phyloP scores from a whole-genome alignment of 2,113 vertebrate species.

The Myocastor coypus region DNA sequence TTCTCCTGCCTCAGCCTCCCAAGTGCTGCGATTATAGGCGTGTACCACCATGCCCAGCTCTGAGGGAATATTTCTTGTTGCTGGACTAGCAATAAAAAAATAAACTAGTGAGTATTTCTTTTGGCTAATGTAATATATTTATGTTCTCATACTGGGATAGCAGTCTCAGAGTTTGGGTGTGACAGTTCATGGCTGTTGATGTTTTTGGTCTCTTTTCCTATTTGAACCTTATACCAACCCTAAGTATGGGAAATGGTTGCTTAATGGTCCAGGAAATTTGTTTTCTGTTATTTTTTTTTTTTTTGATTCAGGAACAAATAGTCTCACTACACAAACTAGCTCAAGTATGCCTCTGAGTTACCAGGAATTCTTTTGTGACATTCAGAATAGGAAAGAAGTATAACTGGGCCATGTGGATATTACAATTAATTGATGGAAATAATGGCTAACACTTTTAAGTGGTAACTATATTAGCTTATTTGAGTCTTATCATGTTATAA shows the following conservation, averaged over 20 bases:
- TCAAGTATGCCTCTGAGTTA: neutral
- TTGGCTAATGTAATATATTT: neutral
- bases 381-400: slow-evolving; percentile 39
- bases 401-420: neutral
- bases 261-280: neutral
- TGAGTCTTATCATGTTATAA: neutral
- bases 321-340: neutral
- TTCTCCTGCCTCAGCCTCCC: too few species aligned
- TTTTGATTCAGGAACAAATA: slow-evolving; percentile 3
- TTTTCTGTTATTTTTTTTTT: neutral
- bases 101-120: neutral
- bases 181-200: neutral
- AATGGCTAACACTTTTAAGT: neutral
- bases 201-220: neutral
- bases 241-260: slow-evolving; percentile 10
- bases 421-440: neutral
- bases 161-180: neutral
- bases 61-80: slow-evolving; percentile 1
- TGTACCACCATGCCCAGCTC: too few species aligned
- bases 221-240: neutral
- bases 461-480: neutral
- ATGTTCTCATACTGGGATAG: neutral
- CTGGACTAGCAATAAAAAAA: neutral
- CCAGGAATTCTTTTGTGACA: neutral
- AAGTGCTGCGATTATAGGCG: too few species aligned